A percentile compares a stretch with the other conserved stretches of the same genome.
phyloP scores from a whole-genome alignment of 2,113 vertebrate species.

The Notechis scutatus region DNA sequence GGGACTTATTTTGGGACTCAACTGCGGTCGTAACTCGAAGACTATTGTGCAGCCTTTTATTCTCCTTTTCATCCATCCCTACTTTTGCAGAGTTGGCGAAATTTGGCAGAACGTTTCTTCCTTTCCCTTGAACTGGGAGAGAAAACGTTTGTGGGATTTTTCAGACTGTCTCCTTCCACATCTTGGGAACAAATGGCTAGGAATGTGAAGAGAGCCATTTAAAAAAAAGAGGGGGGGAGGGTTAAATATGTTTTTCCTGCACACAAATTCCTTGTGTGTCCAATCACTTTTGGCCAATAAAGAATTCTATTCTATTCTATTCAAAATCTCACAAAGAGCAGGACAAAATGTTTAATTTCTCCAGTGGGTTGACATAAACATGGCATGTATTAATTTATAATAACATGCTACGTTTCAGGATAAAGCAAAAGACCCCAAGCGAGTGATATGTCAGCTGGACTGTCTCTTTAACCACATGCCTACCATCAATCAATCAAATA shows the following conservation, averaged over 20 bases:
- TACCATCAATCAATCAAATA: constrained; percentile 66
- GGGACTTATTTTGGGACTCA: too few species aligned
- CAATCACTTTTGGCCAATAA: too few species aligned
- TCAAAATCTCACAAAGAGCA: not conserved
- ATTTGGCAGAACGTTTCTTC: not conserved
- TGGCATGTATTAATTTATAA: constrained; percentile 26
- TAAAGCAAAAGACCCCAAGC: constrained; percentile 1
- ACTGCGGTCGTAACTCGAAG: too few species aligned
- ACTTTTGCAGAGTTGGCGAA: not conserved
- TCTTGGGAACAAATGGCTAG: not conserved
- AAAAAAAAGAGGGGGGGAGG: not conserved
- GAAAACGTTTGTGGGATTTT: not conserved
- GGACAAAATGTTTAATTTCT: not conserved
- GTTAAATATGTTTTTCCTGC: not conserved
- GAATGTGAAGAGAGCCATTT: constrained; percentile 14
- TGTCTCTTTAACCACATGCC: constrained; percentile 49
- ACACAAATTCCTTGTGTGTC: too few species aligned
- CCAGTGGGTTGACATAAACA: not conserved
- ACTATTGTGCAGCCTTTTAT: too few species aligned
- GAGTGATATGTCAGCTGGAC: constrained; percentile 32
- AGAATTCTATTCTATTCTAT: too few species aligned
- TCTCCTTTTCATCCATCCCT: not conserved
- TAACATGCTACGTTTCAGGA: constrained; percentile 34
- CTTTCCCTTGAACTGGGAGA: not conserved
- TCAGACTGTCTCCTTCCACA: too few species aligned